These are phyloP conservation scores for Leptothorax acervorum DNA, from an alignment of 2,888 invertebrate genomes.

Conservation along the genomic window DNA sequence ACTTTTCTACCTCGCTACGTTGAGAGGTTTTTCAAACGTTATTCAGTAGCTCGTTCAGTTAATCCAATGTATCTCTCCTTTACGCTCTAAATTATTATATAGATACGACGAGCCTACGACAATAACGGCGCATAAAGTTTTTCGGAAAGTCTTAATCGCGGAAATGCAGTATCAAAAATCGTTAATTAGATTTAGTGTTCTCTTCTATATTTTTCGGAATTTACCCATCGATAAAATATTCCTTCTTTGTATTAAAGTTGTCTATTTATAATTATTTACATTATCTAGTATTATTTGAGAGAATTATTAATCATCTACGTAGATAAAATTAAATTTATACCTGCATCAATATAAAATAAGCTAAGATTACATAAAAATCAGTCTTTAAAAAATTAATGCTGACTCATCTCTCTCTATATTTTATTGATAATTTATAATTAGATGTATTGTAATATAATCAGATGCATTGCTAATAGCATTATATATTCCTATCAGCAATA, in stretches of 20 bases:
- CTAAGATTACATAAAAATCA: not conserved
- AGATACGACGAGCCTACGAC: not conserved
- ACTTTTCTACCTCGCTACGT: constrained; percentile 47
- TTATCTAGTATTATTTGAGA: not conserved
- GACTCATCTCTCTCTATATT: not conserved
- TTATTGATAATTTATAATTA: not conserved
- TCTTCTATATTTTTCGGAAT: not conserved
- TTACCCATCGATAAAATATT: not conserved
- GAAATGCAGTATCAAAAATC: not conserved
- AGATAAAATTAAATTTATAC: not conserved
- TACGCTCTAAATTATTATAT: not conserved
- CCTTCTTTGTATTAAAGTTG: not conserved
- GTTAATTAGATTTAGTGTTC: not conserved
- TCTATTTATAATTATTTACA: not conserved
- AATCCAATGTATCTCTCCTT: constrained; percentile 43
- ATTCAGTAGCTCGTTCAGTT: constrained; percentile 39
- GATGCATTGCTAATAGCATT: not conserved
- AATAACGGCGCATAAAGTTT: constrained; percentile 10
- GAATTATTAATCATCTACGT: not conserved
- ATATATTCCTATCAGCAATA: not conserved
- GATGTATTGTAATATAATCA: not conserved
- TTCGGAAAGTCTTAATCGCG: not conserved
- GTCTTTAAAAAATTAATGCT: not conserved
- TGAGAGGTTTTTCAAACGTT: constrained; percentile 49
- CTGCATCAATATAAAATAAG: not conserved